Conservation (phyloP, 2,797 vertebrate genomes). For the Sebastes diploproa region DNA sequence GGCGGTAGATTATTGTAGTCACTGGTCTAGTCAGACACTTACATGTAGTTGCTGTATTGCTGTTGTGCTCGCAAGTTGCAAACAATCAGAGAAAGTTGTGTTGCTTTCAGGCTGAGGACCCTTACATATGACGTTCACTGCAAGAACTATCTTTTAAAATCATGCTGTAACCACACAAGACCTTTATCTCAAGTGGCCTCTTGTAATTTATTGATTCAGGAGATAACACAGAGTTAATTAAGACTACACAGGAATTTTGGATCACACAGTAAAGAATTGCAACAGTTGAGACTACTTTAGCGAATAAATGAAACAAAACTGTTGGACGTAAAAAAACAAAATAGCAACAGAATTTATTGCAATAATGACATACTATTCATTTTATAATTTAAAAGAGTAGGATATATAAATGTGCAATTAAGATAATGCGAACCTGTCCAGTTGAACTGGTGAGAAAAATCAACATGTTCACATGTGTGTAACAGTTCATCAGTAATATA, state of each 20-base stretch:
- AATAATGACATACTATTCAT: slow-evolving; percentile 74
- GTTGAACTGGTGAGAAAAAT: slow-evolving; percentile 79
- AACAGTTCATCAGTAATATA: slow-evolving; percentile 97
- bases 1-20: slow-evolving; percentile 81
- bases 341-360: slow-evolving; percentile 81
- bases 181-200: slow-evolving; percentile 78
- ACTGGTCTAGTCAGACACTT: slow-evolving; percentile 90
- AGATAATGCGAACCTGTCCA: slow-evolving; percentile 72
- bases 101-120: slow-evolving; percentile 73
- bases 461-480: slow-evolving; percentile 88
- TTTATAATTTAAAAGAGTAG: slow-evolving; percentile 86
- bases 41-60: slow-evolving; percentile 86
- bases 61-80: slow-evolving; percentile 84
- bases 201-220: slow-evolving; percentile 63
- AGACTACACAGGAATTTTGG: slow-evolving; percentile 31
- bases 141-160: slow-evolving; percentile 68
- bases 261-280: slow-evolving; percentile 30
- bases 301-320: slow-evolving; percentile 33
- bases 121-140: slow-evolving; percentile 76
- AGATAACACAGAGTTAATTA: slow-evolving; percentile 24
- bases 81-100: slow-evolving; percentile 76
- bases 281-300: slow-evolving; percentile 55
- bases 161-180: slow-evolving; percentile 67
- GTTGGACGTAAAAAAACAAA: slow-evolving; percentile 71
- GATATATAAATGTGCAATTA: slow-evolving; percentile 90